Evolutionary conservation across 2,797 vertebrate species (phyloP).

Genomic region (Enteromius viviparus): DNA sequence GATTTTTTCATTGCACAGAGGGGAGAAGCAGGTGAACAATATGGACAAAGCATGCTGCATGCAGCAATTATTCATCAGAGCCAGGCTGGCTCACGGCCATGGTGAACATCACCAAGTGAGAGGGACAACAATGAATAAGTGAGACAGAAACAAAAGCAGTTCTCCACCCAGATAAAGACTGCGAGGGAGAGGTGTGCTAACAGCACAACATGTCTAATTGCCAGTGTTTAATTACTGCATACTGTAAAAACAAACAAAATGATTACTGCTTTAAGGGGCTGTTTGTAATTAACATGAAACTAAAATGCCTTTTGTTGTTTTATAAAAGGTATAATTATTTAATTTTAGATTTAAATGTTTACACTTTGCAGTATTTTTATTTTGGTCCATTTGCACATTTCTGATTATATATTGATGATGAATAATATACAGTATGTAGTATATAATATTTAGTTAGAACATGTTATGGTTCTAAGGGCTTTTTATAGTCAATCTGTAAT

Average conservation of each 20-base stretch:
- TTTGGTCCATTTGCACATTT: background rate
- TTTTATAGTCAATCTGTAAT: background rate
- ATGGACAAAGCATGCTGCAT: conserved; percentile 22
- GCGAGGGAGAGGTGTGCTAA: background rate
- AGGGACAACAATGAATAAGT: conserved; percentile 28
- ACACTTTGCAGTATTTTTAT: background rate
- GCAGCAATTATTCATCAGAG: conserved; percentile 43
- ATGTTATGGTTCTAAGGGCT: background rate
- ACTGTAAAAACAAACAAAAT: conserved; percentile 3
- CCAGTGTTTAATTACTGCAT: conserved; percentile 16
- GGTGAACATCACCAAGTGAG: conserved; percentile 27
- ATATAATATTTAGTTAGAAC: background rate
- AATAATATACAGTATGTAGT: background rate
- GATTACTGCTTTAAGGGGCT: background rate
- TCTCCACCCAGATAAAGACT: background rate
- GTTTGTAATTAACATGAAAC: background rate
- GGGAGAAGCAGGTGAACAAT: conserved; percentile 31
- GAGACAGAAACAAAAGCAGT: conserved; percentile 10
- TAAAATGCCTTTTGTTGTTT: background rate
- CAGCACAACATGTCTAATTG: background rate
- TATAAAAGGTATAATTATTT: background rate
- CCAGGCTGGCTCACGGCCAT: conserved; percentile 29
- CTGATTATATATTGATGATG: background rate
- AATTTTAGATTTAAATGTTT: background rate
- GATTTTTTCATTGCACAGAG: conserved; percentile 32